These are phyloP conservation scores for Leptothorax acervorum DNA, from an alignment of 2,888 invertebrate genomes.

Conservation along the genomic window DNA sequence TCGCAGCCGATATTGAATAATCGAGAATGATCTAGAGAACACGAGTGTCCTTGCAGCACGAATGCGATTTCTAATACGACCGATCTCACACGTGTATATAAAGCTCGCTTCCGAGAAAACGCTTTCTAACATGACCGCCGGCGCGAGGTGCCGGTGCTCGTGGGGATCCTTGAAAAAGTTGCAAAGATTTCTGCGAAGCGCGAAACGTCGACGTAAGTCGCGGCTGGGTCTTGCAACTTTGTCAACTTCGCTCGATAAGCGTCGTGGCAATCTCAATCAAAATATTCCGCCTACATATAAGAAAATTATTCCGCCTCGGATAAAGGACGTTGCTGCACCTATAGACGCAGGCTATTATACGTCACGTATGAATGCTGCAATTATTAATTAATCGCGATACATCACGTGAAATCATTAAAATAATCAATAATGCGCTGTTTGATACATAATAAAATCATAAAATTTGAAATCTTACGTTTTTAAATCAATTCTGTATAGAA, in stretches of 20 bases:
- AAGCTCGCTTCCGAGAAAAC: slow-evolving; percentile 29
- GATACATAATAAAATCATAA: neutral
- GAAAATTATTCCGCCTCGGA: slow-evolving; percentile 33
- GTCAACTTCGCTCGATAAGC: slow-evolving; percentile 37
- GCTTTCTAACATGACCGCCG: neutral
- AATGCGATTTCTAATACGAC: slow-evolving; percentile 24
- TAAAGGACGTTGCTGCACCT: slow-evolving; percentile 14
- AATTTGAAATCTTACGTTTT: neutral
- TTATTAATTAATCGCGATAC: slow-evolving; percentile 22
- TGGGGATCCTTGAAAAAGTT: slow-evolving; percentile 48
- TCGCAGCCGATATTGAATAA: slow-evolving; percentile 27
- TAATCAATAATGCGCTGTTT: neutral
- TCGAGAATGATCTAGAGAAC: slow-evolving; percentile 36
- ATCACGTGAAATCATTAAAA: neutral
- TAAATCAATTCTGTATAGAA: neutral
- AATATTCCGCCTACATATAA: slow-evolving; percentile 37
- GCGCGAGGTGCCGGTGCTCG: slow-evolving; percentile 12
- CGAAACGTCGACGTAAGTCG: slow-evolving; percentile 16
- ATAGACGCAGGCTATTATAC: neutral
- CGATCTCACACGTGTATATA: slow-evolving; percentile 33
- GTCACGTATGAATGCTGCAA: neutral
- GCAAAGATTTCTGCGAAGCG: slow-evolving; percentile 35
- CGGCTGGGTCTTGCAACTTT: slow-evolving; percentile 4
- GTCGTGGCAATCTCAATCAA: slow-evolving; percentile 28
- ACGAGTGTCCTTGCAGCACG: slow-evolving; percentile 34